Evolutionary conservation across 1,140 invertebrate species (phyloP), one percentile per base, ranked within the genome.

Genomic region (Drosophila takahashii): DNA sequence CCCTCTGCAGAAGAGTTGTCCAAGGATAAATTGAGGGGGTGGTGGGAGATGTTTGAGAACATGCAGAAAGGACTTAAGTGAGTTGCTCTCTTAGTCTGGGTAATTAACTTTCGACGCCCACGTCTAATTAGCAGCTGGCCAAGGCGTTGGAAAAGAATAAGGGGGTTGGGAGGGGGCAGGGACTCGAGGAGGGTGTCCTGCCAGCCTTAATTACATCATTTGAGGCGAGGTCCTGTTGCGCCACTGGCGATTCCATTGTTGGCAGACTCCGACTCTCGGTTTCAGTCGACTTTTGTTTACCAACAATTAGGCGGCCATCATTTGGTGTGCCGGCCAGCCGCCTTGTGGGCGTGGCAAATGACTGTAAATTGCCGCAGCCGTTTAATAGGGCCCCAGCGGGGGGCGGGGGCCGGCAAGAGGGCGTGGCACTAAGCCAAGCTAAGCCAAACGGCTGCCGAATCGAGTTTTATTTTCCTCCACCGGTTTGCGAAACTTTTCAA

Each of bases 51-150:
- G n/a, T n/a, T n/a, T n/a, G 27, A 4, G 9, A 42, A 32, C 50
- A 58, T 57, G 56, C 36, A 53, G 58, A 65, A 42, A 41, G 57
- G 50, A 61, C 70, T 66, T 62, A 79, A 73, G 74, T 69, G 44
- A 53, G 80, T 60, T 50, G 61, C 32, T 70, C 56, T 78, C 61
- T 81, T 87, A 83, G 79, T 65, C 54, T 65, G 79, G 73, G 71
- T 89, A 87, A 87, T 87, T 87, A 87, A 83, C 83, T 87, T 84
- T 78, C 66, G 67, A 85, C 69, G 73, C 80, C 80, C 85, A 78
- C 74, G 80, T 69, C 81, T 85, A 90, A 89, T 89, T 90, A 90
- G 84, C 67, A 79, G 66, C 51, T 69, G 77, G 48, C 60, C 59
- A 66, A 60, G 34, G 56, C 18, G 64, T 41, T 54, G 36, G 48